Base-by-base conservation (phyloP, 2,113 vertebrate species). In the Cyprinodon tularosa region DNA sequence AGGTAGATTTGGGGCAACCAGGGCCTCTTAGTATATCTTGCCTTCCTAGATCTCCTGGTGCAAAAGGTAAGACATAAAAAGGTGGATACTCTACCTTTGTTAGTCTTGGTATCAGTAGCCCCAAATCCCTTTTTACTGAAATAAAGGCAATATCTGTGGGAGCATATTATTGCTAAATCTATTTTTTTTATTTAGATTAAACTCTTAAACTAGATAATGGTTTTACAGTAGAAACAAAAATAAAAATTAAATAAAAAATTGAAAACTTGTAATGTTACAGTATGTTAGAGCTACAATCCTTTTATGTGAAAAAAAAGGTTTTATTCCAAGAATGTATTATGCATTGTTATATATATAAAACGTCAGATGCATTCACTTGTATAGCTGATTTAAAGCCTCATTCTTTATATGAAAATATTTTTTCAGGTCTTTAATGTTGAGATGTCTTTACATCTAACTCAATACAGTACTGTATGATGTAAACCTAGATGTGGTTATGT, bases 61-160 rank as follows among this genome's bases (percentile, higher is more conserved):
- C 37, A 9, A 92, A 92, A 12, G 91, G 91, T 90, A 64, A 88
- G 84, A 74, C 14, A 60, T 40, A 15, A 76, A 15, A 59, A 39
- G 61, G 4, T 60, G 64, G 5, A 10, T 36, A 39, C 42, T 59
- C 66, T 59, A 4, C 13, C 44, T 66, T 74, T 9, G 3, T 12
- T 29, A 11, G 13, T 20, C 53, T 4, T 67, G 13, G 6, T 48
- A n/a, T 39, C 29, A 29, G 29, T 29, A 29, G 29, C 29, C 29
- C 29, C 29, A 29, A 29, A 29, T 29, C 29, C 29, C 29, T 29
- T 29, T 29, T 29, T 29, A 29, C 29, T 29, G 29, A 29, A 29
- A 29, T 29, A 29, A 29, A 29, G 29, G 1, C 29, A 29, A 29
- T 29, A 29, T 29, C 29, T 29, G 29, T 29, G 29, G 29, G 29